A percentile compares a stretch with the other conserved stretches of the same genome.
Conservation (phyloP, 1,140 invertebrate species). For the Sitobion miscanthi region DNA sequence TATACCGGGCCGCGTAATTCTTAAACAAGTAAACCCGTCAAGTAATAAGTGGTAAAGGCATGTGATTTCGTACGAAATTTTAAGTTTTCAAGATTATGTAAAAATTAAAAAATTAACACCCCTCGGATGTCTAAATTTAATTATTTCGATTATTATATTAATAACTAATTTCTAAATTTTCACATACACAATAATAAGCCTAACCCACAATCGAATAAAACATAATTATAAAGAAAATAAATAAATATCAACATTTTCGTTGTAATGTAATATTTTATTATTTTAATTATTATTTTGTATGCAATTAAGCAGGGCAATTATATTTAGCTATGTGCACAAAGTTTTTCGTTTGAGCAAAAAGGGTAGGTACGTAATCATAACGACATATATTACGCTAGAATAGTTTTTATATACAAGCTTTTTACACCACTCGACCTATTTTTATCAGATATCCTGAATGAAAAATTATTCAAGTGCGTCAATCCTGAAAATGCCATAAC, state of each 20-base stretch:
- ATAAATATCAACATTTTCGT: not conserved
- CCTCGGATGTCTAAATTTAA: not conserved
- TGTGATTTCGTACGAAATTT: not conserved
- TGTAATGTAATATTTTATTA: not conserved
- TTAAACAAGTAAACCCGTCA: not conserved
- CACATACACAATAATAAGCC: not conserved
- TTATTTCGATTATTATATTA: not conserved
- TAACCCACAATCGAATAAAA: too few relatives aligned
- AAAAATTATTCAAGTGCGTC: conserved; percentile 30
- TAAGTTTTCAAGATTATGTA: not conserved
- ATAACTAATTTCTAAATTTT: not conserved
- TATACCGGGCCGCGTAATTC: not conserved
- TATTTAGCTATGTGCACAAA: not conserved
- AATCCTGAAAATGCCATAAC: not conserved
- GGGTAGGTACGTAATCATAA: not conserved
- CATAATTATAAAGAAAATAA: not conserved
- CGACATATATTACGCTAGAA: not conserved
- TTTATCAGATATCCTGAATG: not conserved
- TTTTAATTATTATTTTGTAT: not conserved
- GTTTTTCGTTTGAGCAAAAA: not conserved
- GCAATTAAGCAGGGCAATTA: not conserved
- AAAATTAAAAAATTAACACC: not conserved
- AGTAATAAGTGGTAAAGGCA: not conserved
- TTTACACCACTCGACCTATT: conserved; percentile 15
- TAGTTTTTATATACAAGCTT: not conserved